Base-by-base conservation (phyloP, 1,140 invertebrate genomes). In the Leptinotarsa defecta region DNA sequence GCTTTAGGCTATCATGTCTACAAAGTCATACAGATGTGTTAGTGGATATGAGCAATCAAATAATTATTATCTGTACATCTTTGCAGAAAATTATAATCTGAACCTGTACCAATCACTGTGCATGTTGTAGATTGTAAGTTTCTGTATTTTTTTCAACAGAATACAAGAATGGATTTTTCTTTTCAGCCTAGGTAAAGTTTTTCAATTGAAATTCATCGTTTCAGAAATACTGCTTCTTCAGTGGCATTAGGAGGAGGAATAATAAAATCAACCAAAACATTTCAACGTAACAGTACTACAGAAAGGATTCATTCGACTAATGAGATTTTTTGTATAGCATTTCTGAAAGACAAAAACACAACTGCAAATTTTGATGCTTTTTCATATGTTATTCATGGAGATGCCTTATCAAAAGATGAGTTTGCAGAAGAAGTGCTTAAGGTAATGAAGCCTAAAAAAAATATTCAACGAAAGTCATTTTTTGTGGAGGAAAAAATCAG, bases 171-270 rank as follows among this genome's bases (percentile, higher is more conserved):
- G 34, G 34, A 11, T 57, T 57, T 57, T 57, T 57, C 34, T 43
- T 57, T 57, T 57, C 52, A 57, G n/a, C 4, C 6, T n/a, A 17
- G 6, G n/a, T n/a, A 57, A 57, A n/a, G n/a, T 57, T 57, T 17
- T 57, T 57, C 52, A 57, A 15, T 57, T 19, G 52, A 69, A 17
- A 69, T 43, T 43, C 27, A 34, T 34, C 24, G 4, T 79, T 80
- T 62, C 63, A 81, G 80, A 64, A 22, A 72, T 49, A 68, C 76
- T 52, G 74, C 65, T n/a, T 13, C 61, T 57, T 73, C 70, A 27
- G 74, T 81, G 3, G 81, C 81, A 22, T 19, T 81, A n/a, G 81
- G 76, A 48, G 81, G 81, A 27, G 81, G 81, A 4, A 73, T 82
- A 15, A 79, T 81, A 20, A 73, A 73, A 48, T 75, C 77, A 20